These are phyloP conservation scores for Zapus hudsonius DNA, from an alignment of 2,113 vertebrate genomes.

Conservation along the genomic window DNA sequence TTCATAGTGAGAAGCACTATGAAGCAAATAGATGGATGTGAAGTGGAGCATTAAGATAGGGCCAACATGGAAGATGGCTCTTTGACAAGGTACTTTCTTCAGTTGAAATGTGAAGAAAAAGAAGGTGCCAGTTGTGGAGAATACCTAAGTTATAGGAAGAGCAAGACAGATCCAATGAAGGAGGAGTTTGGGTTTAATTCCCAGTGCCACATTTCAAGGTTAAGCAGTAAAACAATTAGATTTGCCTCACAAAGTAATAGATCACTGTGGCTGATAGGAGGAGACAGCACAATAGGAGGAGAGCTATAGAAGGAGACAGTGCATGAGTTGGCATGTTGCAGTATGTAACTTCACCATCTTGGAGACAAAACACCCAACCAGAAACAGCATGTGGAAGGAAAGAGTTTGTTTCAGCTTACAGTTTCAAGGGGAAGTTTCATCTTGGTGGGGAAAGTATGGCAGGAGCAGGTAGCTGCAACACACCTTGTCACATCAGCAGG, in stretches of 20 bases:
- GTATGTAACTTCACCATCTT: too few relatives aligned
- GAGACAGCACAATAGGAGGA: slow-evolving; percentile 12
- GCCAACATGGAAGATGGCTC: not conserved
- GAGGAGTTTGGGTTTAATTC: not conserved
- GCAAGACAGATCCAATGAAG: not conserved
- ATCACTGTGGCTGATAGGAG: not conserved
- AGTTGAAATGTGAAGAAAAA: not conserved
- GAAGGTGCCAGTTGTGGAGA: not conserved
- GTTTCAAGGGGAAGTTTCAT: too few relatives aligned
- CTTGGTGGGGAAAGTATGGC: not conserved
- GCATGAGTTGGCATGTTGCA: not conserved
- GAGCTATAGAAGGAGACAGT: slow-evolving; percentile 2
- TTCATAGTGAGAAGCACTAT: not conserved
- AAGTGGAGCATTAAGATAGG: slow-evolving; percentile 21
- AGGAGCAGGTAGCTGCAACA: too few relatives aligned
- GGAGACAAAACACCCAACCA: not conserved
- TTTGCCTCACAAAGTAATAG: slow-evolving; percentile 44
- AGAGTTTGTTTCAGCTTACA: too few relatives aligned
- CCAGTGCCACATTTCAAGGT: not conserved
- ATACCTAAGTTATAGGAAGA: not conserved
- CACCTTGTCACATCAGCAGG: too few relatives aligned
- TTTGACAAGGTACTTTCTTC: not conserved
- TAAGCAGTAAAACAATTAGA: not conserved
- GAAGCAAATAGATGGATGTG: not conserved
- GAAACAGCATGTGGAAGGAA: too few relatives aligned